These are phyloP conservation scores for Zygaena filipendulae DNA, from an alignment of 2,888 invertebrate species.

Conservation along the genomic window DNA sequence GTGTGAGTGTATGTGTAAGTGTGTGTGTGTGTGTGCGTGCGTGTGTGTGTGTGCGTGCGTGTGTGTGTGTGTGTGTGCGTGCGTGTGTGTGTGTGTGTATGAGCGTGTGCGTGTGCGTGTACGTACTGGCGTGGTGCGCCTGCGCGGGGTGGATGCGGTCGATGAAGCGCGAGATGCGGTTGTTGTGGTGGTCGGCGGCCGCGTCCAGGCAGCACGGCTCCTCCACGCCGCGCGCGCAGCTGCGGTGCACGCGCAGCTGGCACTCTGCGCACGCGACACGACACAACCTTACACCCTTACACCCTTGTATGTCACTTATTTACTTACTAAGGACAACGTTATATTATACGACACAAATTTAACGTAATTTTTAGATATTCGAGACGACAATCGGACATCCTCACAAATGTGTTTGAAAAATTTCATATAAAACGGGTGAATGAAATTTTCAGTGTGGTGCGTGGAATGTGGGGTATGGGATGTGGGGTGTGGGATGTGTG, in stretches of 20 bases:
- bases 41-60: not conserved
- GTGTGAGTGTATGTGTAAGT: no score
- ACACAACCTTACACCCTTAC: not conserved
- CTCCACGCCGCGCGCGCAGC: conserved; percentile 81
- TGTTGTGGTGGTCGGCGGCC: conserved; percentile 71
- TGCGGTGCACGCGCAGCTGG: conserved; percentile 86
- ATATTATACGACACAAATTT: no score
- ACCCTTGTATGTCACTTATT: not conserved
- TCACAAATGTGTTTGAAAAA: no score
- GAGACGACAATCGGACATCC: no score
- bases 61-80: not conserved
- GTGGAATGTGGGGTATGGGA: no score
- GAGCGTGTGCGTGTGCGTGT: not conserved
- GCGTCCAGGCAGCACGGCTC: conserved; percentile 84
- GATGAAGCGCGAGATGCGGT: conserved; percentile 78
- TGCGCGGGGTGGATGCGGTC: conserved; percentile 64
- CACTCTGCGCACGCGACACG: conserved; percentile 72
- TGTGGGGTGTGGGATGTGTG: no score
- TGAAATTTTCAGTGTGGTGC: no score
- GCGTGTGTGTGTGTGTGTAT: no score
- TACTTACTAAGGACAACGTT: no score
- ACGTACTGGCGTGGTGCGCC: conserved; percentile 13
- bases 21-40: not conserved
- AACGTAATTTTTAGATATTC: no score
- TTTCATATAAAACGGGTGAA: no score